Evolutionary conservation across 2,113 vertebrate species (phyloP).

Genomic region (Callopanchax toddi): DNA sequence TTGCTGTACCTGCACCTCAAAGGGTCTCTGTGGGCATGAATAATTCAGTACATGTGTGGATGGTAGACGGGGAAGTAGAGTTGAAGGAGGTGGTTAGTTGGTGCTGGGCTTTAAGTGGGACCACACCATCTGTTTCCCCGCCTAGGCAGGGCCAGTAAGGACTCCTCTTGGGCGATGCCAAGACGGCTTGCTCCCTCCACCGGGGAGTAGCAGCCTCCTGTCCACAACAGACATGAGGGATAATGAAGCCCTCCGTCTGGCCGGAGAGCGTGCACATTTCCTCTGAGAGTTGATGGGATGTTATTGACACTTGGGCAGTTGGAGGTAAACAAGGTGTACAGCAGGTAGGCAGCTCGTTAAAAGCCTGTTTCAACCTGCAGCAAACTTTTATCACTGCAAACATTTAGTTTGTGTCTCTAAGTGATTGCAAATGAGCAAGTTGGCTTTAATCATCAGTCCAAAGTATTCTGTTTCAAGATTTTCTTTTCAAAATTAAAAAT

Average conservation of each 20-base stretch:
- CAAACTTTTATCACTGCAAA: constrained; percentile 33
- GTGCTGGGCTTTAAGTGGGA: constrained; percentile 72
- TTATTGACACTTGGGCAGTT: constrained; percentile 71
- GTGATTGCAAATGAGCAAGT: constrained; percentile 27
- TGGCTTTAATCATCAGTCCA: constrained; percentile 26
- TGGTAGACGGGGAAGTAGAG: constrained; percentile 13
- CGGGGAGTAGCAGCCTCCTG: constrained; percentile 66
- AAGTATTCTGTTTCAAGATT: background rate
- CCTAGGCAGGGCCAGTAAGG: constrained; percentile 68
- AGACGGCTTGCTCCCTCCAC: constrained; percentile 47
- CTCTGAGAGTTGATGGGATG: constrained; percentile 55
- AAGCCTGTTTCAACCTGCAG: constrained; percentile 26
- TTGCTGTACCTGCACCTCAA: constrained; percentile 75
- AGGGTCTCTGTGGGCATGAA: constrained; percentile 78
- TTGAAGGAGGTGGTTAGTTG: constrained; percentile 53
- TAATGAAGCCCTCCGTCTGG: constrained; percentile 75
- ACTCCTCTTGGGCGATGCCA: constrained; percentile 75
- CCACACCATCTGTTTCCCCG: constrained; percentile 81
- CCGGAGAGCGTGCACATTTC: constrained; percentile 46
- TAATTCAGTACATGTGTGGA: constrained; percentile 73
- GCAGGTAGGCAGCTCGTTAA: constrained; percentile 69
- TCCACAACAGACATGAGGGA: constrained; percentile 64
- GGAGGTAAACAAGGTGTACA: constrained; percentile 66
- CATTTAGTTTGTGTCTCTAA: constrained; percentile 21
- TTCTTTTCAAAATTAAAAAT: no score